Evolutionary conservation across 2,888 invertebrate species (phyloP), one percentile per base, ranked within the genome.

Genomic region (Ennomos erosarius): DNA sequence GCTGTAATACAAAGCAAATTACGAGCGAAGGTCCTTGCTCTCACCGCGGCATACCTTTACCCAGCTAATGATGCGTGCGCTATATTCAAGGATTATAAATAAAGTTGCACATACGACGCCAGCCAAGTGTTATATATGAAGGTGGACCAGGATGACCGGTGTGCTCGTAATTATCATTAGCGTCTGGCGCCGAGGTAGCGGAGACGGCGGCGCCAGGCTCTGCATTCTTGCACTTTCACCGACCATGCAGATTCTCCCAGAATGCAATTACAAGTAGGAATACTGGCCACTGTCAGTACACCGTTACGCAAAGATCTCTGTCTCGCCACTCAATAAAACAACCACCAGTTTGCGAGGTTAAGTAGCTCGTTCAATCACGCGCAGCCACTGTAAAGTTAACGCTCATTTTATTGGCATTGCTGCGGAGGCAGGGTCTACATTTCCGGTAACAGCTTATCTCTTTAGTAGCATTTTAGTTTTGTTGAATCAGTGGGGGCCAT

Each of bases 141-240:
- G 63, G 71, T 71, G 5, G 6, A 26, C 71, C 67, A 73, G 78
- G 75, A 74, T 73, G 69, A 67, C 47, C 49, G 12, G 10, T 10
- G 33, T 53, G 8, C 16, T 26, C 65, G 70, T 75, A 70, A 77
- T 79, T 75, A 73, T 68, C 70, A 71, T 64, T 62, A 52, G 62
- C 56, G 67, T 62, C 65, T 71, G 78, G 78, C 78, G 77, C 75
- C 78, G 50, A 47, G 40, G 58, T 50, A 66, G 55, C 67, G 55
- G 26, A 35, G 44, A 55, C 47, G 63, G 38, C 52, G 66, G 72
- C 69, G 72, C 63, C 73, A 65, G 62, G 69, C 65, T 65, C 75
- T 78, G 84, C 82, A 83, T 84, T 85, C 81, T 81, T 79, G 79
- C 82, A 86, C 87, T 89, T 88, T 88, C 87, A 85, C 88, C 83